phyloP scores from a whole-genome alignment of 2,797 vertebrate species.

The Adelosebastes latens region DNA sequence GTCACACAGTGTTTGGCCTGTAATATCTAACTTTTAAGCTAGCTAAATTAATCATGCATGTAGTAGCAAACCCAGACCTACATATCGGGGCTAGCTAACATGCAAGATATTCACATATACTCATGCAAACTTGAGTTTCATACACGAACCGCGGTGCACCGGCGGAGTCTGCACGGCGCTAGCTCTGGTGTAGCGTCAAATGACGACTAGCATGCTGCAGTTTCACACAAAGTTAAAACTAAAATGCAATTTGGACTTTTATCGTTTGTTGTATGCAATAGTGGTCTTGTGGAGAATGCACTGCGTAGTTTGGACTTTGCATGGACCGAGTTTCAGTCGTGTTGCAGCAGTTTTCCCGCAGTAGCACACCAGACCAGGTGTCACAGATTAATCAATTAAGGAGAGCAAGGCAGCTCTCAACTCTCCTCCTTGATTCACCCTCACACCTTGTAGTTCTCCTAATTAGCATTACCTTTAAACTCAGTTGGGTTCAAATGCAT shows the following conservation, averaged over 20 bases:
- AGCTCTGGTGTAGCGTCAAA: background rate
- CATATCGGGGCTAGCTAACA: background rate
- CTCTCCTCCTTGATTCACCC: background rate
- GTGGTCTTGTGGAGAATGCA: background rate
- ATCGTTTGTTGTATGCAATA: no score
- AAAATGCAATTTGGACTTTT: background rate
- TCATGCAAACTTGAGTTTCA: background rate
- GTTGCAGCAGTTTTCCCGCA: background rate
- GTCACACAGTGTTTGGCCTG: accelerated
- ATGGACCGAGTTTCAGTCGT: background rate
- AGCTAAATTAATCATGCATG: accelerated
- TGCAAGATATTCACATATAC: no score
- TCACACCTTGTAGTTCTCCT: background rate
- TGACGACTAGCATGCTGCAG: background rate
- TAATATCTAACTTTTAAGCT: accelerated
- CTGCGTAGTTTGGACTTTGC: background rate
- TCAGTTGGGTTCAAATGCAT: background rate
- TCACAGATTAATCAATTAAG: slow-evolving; percentile 27
- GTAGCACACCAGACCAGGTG: slow-evolving; percentile 39
- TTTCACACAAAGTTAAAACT: background rate
- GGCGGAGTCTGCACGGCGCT: background rate
- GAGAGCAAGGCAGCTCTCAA: background rate
- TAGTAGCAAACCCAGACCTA: accelerated
- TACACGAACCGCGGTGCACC: background rate
- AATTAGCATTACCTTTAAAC: background rate